Conservation (phyloP, 1,140 invertebrate species). For the Aphis craccivora region DNA sequence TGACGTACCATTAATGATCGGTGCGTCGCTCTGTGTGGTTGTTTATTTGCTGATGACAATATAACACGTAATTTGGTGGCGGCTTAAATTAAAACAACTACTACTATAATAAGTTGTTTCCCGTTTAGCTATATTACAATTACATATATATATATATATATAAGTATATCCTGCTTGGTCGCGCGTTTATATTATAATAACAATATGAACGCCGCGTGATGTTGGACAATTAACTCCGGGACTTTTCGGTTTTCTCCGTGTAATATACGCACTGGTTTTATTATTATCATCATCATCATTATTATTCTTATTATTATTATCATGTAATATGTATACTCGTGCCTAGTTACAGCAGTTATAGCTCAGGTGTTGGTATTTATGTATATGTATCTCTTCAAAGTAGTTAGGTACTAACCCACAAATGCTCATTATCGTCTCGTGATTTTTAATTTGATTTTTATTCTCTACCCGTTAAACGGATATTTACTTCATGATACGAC, state of each 20-base stretch:
- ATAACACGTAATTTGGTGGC: constrained; percentile 36
- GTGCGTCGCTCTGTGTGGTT: neutral
- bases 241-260: neutral
- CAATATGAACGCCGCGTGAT: constrained; percentile 39
- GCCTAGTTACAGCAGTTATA: neutral
- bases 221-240: constrained; percentile 1
- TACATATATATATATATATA: neutral
- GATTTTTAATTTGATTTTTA: constrained; percentile 14
- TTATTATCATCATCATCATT: neutral
- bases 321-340: neutral
- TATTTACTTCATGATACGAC: neutral
- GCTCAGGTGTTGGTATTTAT: neutral
- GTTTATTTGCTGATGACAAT: constrained; percentile 28
- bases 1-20: neutral
- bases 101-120: constrained; percentile 9
- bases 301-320: neutral
- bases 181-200: neutral
- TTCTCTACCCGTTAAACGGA: neutral
- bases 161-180: constrained; percentile 33
- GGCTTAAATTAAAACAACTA: constrained; percentile 38
- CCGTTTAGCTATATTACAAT: neutral
- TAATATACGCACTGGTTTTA: neutral
- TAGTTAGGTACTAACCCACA: neutral
- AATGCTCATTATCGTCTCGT: neutral
- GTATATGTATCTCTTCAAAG: neutral